phyloP scores from a whole-genome alignment of 2,888 invertebrate genomes.

The Xanthorhoe designata region DNA sequence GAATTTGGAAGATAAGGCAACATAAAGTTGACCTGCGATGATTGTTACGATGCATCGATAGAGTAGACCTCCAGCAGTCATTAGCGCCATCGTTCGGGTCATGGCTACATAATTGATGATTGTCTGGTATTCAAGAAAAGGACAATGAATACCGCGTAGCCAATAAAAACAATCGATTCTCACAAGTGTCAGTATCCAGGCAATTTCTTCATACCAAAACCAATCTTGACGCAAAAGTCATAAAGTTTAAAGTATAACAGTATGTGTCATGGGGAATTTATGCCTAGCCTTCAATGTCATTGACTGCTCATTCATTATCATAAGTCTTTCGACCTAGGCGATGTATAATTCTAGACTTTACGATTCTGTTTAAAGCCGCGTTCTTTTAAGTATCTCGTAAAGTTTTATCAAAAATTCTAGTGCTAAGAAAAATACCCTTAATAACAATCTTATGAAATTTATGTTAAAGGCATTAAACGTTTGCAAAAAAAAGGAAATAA shows the following conservation, averaged over 20 bases:
- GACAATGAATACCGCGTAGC: conserved; percentile 24
- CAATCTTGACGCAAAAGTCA: conserved; percentile 5
- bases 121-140: conserved; percentile 29
- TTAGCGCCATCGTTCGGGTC: conserved; percentile 24
- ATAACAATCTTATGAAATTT: neutral
- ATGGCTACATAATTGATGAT: conserved; percentile 25
- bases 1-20: too few species aligned
- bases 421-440: neutral
- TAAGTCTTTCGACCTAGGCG: conserved; percentile 60
- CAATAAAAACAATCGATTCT: conserved; percentile 31
- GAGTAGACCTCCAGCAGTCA: too few species aligned
- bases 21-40: too few species aligned
- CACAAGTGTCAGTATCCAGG: conserved; percentile 18
- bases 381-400: neutral
- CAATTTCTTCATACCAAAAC: conserved; percentile 13
- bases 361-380: neutral
- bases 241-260: conserved; percentile 12
- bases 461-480: neutral
- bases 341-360: conserved; percentile 46
- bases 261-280: conserved; percentile 36
- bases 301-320: conserved; percentile 72
- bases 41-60: too few species aligned
- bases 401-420: neutral
- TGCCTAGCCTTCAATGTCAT: conserved; percentile 53
- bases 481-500: neutral